Evolutionary conservation across 2,113 vertebrate genomes (phyloP), one percentile per base, ranked within the genome.

Genomic region (Phasianus colchicus): DNA sequence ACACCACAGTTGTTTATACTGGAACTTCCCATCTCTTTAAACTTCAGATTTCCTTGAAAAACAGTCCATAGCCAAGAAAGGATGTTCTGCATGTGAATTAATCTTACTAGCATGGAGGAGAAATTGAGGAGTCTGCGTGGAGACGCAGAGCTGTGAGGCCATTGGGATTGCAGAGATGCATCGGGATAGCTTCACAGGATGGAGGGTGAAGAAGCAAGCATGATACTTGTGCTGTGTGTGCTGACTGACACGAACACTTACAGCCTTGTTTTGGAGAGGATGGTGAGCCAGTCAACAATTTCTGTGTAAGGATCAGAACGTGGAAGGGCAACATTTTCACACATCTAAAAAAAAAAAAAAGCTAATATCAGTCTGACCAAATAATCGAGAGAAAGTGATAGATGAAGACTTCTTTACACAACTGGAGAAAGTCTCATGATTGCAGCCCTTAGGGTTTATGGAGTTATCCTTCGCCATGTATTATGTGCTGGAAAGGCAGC

Each of bases 111-210:
- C 40, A 24, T 10, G 55, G 52, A 76, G 57, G 8, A 38, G 63
- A 38, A 73, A 3, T 67, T 27, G 27, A 54, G 34, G 42, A 77
- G 12, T 38, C 13, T 40, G 18, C 15, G 3, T 17, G 42, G 30
- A 13, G 60, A 0, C 78, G 61, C 29, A 18, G 61, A 65, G 48
- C 54, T 60, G 22, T 61, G 75, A 66, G 61, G 40, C 45, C 12
- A 47, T 36, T 52, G 40, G 66, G 50, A 13, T 74, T 1, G 0
- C 2, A 1, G 55, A 32, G 61, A 1, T 2, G 2, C 11, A 7
- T 42, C 1, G 1, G 61, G 43, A 30, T 45, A 27, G 65, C 40
- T 63, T 40, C 40, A 15, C 3, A 57, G 29, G 34, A 6, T 45
- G 48, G 19, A 4, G 13, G 36, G 7, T 6, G 5, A 22, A 55